Conservation (phyloP, 2,113 vertebrate species). For the Corydoras sp. region DNA sequence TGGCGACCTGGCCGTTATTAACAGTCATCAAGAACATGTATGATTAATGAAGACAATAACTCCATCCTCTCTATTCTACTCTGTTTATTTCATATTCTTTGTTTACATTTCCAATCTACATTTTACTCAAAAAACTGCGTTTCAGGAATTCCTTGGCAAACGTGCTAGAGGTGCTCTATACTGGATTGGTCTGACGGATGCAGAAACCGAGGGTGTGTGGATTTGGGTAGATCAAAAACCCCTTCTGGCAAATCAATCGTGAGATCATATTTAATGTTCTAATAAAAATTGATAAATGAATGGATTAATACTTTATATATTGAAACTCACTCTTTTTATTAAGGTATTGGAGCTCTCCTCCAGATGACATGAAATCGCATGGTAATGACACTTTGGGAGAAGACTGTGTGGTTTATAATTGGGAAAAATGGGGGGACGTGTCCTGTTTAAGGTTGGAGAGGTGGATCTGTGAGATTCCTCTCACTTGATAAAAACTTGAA, state of each 20-base stretch:
- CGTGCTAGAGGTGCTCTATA: not conserved
- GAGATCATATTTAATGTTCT: constrained; percentile 7
- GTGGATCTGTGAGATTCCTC: constrained; percentile 27
- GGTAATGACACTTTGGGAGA: not conserved
- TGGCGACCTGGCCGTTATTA: constrained; percentile 29
- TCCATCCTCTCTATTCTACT: too few relatives aligned
- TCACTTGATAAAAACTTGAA: too few relatives aligned
- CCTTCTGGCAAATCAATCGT: constrained; percentile 5
- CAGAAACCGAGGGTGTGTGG: constrained; percentile 10
- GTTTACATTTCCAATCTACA: too few relatives aligned
- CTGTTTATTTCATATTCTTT: too few relatives aligned
- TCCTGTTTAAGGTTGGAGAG: constrained; percentile 9
- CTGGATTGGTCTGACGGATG: constrained; percentile 34
- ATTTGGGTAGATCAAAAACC: constrained; percentile 26
- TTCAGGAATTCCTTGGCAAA: constrained; percentile 20
- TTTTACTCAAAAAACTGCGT: too few relatives aligned
- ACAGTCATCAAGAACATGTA: constrained; percentile 34
- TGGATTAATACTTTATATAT: too few relatives aligned
- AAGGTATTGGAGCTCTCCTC: not conserved
- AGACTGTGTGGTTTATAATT: constrained; percentile 27
- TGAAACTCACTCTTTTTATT: not conserved
- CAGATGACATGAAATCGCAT: constrained; percentile 13
- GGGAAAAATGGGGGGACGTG: constrained; percentile 6
- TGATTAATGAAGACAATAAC: not conserved
- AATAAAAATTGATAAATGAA: too few relatives aligned